Percentiles rank a stretch among this genome's conserved stretches.
Conservation (phyloP, 2,888 invertebrate species). For the Cerceris ruficornis region DNA sequence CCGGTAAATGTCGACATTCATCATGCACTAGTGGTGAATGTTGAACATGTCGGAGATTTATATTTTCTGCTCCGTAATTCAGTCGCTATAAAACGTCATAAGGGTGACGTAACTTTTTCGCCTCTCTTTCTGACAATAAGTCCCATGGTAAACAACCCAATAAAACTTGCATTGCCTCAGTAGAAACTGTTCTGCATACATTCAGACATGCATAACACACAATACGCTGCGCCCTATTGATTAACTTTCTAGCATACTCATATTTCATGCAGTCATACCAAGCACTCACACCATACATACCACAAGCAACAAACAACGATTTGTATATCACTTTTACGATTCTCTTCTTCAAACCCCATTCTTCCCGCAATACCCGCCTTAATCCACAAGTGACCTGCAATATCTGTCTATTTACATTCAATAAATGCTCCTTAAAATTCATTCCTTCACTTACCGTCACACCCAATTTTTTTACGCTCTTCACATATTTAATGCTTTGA, state of each 20-base stretch:
- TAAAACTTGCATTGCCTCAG: slow-evolving; percentile 50
- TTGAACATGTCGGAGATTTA: no score
- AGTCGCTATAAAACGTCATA: no score
- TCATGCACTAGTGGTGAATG: no score
- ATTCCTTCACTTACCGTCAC: neutral
- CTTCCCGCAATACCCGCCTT: neutral
- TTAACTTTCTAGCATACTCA: neutral
- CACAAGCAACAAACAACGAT: neutral
- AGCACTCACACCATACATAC: neutral
- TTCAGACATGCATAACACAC: slow-evolving; percentile 38
- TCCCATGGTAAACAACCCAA: slow-evolving; percentile 46
- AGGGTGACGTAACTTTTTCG: no score
- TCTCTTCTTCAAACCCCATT: neutral
- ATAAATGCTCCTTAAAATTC: neutral
- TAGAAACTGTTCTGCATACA: slow-evolving; percentile 50
- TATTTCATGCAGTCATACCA: neutral
- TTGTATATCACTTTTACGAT: neutral
- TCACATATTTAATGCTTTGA: neutral
- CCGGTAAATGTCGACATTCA: no score
- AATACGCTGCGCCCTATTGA: neutral
- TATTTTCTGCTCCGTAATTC: no score
- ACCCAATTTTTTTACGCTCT: neutral
- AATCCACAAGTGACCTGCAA: neutral
- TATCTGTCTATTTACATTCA: neutral
- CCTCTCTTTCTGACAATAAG: no score